phyloP scores from a whole-genome alignment of 2,888 invertebrate species.

The Ennomos fuscantarius region DNA sequence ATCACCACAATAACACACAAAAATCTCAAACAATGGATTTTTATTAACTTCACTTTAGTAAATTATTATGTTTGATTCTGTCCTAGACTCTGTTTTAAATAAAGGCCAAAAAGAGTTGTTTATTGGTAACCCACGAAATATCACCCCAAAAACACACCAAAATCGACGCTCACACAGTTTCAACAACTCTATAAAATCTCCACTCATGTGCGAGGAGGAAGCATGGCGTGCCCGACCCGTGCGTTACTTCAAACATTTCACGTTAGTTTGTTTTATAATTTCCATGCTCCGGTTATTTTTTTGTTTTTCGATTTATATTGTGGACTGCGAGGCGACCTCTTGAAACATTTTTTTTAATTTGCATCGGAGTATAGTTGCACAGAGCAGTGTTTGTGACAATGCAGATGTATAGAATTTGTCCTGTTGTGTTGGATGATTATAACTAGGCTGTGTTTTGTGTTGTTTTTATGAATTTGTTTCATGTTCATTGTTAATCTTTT shows the following conservation, averaged over 20 bases:
- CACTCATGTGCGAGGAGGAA: conserved; percentile 64
- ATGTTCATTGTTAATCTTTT: too few species aligned
- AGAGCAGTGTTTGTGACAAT: conserved; percentile 40
- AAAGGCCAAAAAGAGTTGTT: too few species aligned
- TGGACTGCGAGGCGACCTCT: conserved; percentile 41
- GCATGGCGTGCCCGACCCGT: conserved; percentile 68
- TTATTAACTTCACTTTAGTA: too few species aligned
- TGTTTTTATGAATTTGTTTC: conserved; percentile 24
- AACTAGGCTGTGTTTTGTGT: conserved; percentile 32
- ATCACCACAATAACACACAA: too few species aligned
- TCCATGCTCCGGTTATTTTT: conserved; percentile 48
- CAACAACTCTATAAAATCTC: conserved; percentile 49
- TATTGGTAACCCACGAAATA: background rate
- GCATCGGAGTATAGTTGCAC: conserved; percentile 32
- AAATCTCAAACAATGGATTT: too few species aligned
- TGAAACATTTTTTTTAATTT: conserved; percentile 38
- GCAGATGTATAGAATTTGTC: conserved; percentile 29
- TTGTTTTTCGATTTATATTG: conserved; percentile 33
- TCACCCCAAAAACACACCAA: conserved; percentile 3
- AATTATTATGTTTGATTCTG: too few species aligned
- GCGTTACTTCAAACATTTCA: conserved; percentile 73
- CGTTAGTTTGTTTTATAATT: conserved; percentile 75
- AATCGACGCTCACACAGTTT: conserved; percentile 29
- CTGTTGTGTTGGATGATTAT: conserved; percentile 30
- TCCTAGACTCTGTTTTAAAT: too few species aligned